Evolutionary conservation across 2,797 vertebrate genomes (phyloP), one percentile per base, ranked within the genome.

Genomic region (Amblyraja radiata): DNA sequence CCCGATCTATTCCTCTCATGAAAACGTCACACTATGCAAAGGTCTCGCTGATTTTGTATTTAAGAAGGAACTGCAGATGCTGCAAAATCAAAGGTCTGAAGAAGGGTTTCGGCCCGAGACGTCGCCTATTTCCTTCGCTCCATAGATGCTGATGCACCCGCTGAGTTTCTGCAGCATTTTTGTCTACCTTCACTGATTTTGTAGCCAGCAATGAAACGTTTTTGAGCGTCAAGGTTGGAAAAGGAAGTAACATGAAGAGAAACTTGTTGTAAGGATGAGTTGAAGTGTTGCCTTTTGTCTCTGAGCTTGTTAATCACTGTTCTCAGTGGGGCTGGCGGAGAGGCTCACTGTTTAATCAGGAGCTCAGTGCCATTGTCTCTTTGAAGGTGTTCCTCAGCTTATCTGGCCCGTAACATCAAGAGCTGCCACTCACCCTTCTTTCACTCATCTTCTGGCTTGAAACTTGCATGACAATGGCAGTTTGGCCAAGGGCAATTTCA

Each of bases 311-410:
- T 83, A 58, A 58, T 58, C 25, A 58, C 80, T 83, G 46, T 25
- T 83, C 80, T 83, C 21, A 14, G 80, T 83, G 21, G 80, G 80
- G 1, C 21, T 11, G 80, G 21, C 25, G 10, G 76, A 78, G 76
- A 32, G 76, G 77, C n/a, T 78, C 77, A 5, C 80, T 83, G 21
- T 83, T 83, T 83, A 83, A 83, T 83, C 80, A 83, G 80, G 23
- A 23, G 80, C 80, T 46, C 16, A 81, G 78, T 16, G 36, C 46
- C 8, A 83, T 58, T 46, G 39, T 83, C 46, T 54, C 80, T 83
- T 83, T 83, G 80, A 83, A 83, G 46, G 23, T 79, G 32, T 25
- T 83, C 23, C 39, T 23, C 39, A 25, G 46, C 46, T 83, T 83
- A 83, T 83, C 46, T 83, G 80, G 58, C 7, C 39, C 2, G 0